Base-by-base conservation (phyloP, 1,140 invertebrate genomes). In the Aphelinus certus region DNA sequence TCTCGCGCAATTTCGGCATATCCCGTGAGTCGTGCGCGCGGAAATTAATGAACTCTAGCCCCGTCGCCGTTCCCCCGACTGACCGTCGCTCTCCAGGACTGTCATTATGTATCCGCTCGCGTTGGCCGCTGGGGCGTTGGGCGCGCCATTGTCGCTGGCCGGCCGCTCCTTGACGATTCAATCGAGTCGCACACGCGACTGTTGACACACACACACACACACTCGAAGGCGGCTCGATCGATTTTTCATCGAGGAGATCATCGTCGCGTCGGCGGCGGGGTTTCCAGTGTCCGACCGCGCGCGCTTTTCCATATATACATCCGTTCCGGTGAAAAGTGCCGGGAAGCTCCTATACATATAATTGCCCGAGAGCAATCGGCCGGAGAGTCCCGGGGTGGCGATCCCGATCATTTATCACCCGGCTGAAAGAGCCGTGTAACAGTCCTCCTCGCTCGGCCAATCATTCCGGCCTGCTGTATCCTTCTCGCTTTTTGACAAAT, bases 211-310 rank as follows among this genome's bases (percentile, higher is more conserved):
- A n/a, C 4, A 9, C 9, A 26, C 26, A 26, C 26, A 26, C 26
- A 43, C 56, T 68, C 57, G 42, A 26, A 26, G 26, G 26, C n/a
- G 6, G 10, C 1, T 48, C 9, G 42, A 58, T 70, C 73, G 55
- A 70, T 70, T 75, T 70, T 70, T 75, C 73, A 75, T 63, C 73
- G 66, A 63, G 56, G 49, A 69, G 65, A 74, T 74, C 60, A 63
- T 65, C 55, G 51, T 53, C 51, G 51, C 9, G 51, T 53, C 4
- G 4, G 9, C 51, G 51, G 26, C 26, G 26, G 26, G 26, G 26
- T 26, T 26, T 26, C 26, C 26, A 26, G 26, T 26, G 26, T 26
- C 26, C 26, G 26, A 26, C 26, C 26, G 26, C 26, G 26, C 26
- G 26, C 26, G 26, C 26, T 26, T 26, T 26, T 26, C 26, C 26